A percentile compares a stretch with the other conserved stretches of the same genome.
Evolutionary conservation across 2,888 invertebrate genomes (phyloP).

Genomic region (Tetramorium bicarinatum): DNA sequence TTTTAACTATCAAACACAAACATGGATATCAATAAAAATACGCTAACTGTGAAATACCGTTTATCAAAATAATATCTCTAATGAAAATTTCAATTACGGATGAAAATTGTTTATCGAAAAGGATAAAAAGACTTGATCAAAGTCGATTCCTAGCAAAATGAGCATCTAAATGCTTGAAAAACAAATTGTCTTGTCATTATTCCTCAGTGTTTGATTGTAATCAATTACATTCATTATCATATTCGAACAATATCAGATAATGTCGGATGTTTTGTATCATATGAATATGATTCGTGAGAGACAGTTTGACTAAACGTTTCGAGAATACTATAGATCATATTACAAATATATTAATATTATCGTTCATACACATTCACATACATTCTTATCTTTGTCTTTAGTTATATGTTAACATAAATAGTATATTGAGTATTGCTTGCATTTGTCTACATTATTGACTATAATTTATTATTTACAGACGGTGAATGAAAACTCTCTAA

Average conservation of each 20-base stretch:
- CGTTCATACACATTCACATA: no score
- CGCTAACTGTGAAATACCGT: neutral
- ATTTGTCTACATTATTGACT: neutral
- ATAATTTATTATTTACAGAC: constrained; percentile 87
- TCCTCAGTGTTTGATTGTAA: neutral
- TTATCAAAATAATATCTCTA: neutral
- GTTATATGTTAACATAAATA: neutral
- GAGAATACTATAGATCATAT: neutral
- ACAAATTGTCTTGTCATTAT: neutral
- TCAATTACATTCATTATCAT: neutral
- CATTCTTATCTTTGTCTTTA: neutral
- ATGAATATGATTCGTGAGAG: neutral
- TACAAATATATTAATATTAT: neutral
- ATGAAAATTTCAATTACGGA: neutral
- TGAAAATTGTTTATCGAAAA: neutral
- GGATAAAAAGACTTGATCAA: neutral
- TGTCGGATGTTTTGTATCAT: neutral
- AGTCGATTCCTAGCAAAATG: neutral
- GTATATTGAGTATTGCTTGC: neutral
- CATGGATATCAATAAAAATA: neutral
- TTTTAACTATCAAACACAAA: neutral
- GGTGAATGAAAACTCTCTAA: constrained; percentile 96
- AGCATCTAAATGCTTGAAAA: neutral
- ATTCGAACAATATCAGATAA: neutral
- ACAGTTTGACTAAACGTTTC: neutral